Evolutionary conservation across 2,113 vertebrate genomes (phyloP), one percentile per base, ranked within the genome.

Genomic region (Emydocephalus ijimae): DNA sequence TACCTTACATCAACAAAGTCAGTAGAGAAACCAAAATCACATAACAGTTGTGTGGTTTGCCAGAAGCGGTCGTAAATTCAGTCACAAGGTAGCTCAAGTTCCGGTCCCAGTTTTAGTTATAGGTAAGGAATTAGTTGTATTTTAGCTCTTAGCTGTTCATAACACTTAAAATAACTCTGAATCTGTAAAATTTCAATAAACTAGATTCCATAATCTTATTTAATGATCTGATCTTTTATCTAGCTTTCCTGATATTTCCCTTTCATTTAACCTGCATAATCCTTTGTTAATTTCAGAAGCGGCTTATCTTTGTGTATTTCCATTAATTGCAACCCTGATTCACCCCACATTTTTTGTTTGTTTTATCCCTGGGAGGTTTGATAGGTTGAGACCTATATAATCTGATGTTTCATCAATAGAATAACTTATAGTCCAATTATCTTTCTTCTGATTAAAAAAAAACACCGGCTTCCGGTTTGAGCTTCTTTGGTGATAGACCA

Each of bases 261-360:
- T 18, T 88, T 45, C n/a, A 59, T 86, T 45, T 91, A 91, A 86
- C 15, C 43, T 59, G 23, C 56, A 56, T 91, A 85, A 91, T 43
- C 74, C 52, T 81, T 90, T 55, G 52, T 69, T 92, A 52, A 92
- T 39, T 88, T 92, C 52, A 69, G 56, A 92, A 92, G 45, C 29
- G 12, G 39, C 39, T 91, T 86, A 56, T 23, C 34, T 91, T 85
- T 39, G 8, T 34, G 69, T 43, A 39, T 85, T 91, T 91, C 21
- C 23, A 11, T 85, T 85, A 85, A 56, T 4, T 85, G 20, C 9
- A n/a, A 14, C 55, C 69, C 18, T 0, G 4, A 24, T 21, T 21
- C 34, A 24, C n/a, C 48, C 48, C 61, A 23, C 56, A 24, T 29
- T 59, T 6, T 21, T 88, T 26, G 14, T 87, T 24, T 52, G 43